Evolutionary conservation across 2,113 vertebrate species (phyloP).

Genomic region (Chaetops frenatus): DNA sequence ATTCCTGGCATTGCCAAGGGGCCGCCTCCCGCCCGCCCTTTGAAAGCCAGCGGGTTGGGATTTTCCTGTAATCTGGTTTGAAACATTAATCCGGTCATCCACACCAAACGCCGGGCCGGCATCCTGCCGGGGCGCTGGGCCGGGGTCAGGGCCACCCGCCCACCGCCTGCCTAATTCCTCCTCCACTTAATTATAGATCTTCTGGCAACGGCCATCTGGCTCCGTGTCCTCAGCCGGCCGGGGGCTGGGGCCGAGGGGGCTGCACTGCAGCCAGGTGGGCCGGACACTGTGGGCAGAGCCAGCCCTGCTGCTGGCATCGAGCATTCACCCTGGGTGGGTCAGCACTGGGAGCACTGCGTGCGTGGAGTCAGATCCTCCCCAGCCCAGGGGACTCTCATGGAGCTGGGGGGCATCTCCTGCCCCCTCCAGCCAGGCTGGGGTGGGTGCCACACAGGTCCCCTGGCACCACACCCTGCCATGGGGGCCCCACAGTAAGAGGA

Average conservation of each 20-base stretch:
- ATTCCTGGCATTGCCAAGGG: slow-evolving; percentile 59
- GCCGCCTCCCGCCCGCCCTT: background rate
- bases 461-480: background rate
- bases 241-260: background rate
- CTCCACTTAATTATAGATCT: slow-evolving; percentile 11
- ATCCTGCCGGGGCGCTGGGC: background rate
- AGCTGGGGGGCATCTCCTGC: background rate
- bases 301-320: rapidly evolving
- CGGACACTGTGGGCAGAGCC: background rate
- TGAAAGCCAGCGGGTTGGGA: slow-evolving; percentile 17
- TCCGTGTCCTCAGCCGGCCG: background rate
- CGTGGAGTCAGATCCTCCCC: rapidly evolving
- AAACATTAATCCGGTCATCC: slow-evolving; percentile 38
- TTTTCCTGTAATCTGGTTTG: slow-evolving; percentile 41
- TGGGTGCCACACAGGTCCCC: rapidly evolving
- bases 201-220: slow-evolving; percentile 21
- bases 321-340: rapidly evolving
- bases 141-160: background rate
- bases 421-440: background rate
- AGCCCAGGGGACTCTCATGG: rapidly evolving
- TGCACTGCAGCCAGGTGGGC: rapidly evolving
- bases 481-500: background rate
- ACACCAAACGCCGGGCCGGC: slow-evolving; percentile 14
- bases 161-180: background rate
- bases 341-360: background rate